Conservation (phyloP, 1,140 invertebrate genomes). For the Bombyx mandarina region DNA sequence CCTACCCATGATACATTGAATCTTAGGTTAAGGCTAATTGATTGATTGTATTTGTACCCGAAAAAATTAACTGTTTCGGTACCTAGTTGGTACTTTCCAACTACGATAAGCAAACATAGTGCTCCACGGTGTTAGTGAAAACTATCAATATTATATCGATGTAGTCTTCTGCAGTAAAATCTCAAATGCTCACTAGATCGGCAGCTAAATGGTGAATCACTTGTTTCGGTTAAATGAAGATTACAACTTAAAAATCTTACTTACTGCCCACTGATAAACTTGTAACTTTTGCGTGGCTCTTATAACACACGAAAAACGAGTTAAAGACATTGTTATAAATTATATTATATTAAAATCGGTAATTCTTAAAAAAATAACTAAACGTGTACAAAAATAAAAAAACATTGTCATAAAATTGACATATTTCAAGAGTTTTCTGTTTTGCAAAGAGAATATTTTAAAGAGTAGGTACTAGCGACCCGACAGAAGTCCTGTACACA, state of each 20-base stretch:
- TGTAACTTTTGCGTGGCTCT: constrained; percentile 1
- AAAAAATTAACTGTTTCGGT: not conserved
- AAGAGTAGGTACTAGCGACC: too few relatives aligned
- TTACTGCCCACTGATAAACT: not conserved
- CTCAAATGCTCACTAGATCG: too few relatives aligned
- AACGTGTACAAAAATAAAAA: too few relatives aligned
- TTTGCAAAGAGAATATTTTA: too few relatives aligned
- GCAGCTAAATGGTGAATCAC: too few relatives aligned
- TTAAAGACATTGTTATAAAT: constrained; percentile 4
- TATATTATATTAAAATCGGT: not conserved
- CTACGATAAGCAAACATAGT: not conserved
- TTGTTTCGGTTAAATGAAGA: not conserved
- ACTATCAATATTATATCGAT: not conserved
- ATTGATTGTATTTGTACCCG: too few relatives aligned
- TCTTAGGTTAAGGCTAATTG: not conserved
- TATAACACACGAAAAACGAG: not conserved
- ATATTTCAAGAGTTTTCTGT: too few relatives aligned
- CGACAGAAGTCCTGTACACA: too few relatives aligned
- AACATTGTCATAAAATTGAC: too few relatives aligned
- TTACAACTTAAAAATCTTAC: not conserved
- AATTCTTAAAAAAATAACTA: too few relatives aligned
- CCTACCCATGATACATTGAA: too few relatives aligned
- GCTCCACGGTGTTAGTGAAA: too few relatives aligned
- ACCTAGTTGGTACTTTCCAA: not conserved
- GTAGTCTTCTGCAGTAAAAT: not conserved